These are phyloP conservation scores for Brachionichthys hirsutus DNA, from an alignment of 2,113 vertebrate genomes.

Conservation along the genomic window DNA sequence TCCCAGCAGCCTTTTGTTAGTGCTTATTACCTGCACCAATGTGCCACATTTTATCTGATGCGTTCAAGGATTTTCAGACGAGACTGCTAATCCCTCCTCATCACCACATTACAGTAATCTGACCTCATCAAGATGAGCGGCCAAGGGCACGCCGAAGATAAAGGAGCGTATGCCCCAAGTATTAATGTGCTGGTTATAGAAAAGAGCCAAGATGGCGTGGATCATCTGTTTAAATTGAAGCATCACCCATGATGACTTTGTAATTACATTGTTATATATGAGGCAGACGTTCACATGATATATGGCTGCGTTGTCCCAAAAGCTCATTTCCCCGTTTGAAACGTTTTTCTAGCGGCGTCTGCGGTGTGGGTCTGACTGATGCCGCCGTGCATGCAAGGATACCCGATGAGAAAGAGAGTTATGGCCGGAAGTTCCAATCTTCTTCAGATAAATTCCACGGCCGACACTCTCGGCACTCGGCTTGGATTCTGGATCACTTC, in stretches of 20 bases:
- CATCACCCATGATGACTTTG: slow-evolving; percentile 47
- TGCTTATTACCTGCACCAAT: slow-evolving; percentile 42
- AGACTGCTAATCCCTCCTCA: slow-evolving; percentile 31
- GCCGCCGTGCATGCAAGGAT: slow-evolving; percentile 36
- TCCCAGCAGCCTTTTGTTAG: slow-evolving; percentile 15
- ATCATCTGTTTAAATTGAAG: slow-evolving; percentile 54
- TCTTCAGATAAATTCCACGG: slow-evolving; percentile 54
- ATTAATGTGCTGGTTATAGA: slow-evolving; percentile 48
- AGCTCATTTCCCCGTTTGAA: slow-evolving; percentile 44
- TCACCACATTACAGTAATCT: slow-evolving; percentile 39
- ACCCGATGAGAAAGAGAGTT: slow-evolving; percentile 58
- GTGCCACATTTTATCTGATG: slow-evolving; percentile 25
- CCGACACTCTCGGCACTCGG: slow-evolving; percentile 31
- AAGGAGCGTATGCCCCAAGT: slow-evolving; percentile 18
- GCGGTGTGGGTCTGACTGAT: slow-evolving; percentile 40
- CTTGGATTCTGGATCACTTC: slow-evolving; percentile 63
- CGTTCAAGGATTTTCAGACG: slow-evolving; percentile 39
- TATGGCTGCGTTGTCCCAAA: slow-evolving; percentile 41
- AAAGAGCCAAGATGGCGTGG: slow-evolving; percentile 7
- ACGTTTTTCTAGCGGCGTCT: slow-evolving; percentile 31
- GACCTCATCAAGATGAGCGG: slow-evolving; percentile 40
- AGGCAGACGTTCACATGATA: slow-evolving; percentile 27
- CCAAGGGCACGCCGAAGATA: slow-evolving; percentile 44
- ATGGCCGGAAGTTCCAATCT: slow-evolving; percentile 50
- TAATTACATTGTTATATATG: slow-evolving; percentile 44